Percentiles rank a stretch among this genome's conserved stretches.
These are phyloP conservation scores for Drosophila kepulauana DNA, from an alignment of 1,140 invertebrate species.

Conservation along the genomic window DNA sequence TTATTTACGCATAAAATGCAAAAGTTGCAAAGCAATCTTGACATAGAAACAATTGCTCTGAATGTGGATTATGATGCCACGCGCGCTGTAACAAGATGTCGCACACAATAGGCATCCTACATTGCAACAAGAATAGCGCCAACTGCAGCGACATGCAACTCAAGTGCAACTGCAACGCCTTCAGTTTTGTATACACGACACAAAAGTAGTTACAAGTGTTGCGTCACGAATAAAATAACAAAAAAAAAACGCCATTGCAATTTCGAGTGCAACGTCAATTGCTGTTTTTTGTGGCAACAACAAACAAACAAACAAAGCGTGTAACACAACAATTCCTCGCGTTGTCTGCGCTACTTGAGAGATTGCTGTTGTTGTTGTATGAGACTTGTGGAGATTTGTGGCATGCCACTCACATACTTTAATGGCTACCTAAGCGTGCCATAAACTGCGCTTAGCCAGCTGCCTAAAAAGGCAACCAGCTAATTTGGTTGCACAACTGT, in stretches of 20 bases:
- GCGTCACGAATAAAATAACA: constrained; percentile 8
- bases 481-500: constrained; percentile 64
- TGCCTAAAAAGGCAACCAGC: constrained; percentile 40
- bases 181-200: constrained; percentile 26
- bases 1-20: background rate
- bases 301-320: background rate
- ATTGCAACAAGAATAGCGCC: constrained; percentile 43
- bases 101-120: constrained; percentile 38
- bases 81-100: constrained; percentile 35
- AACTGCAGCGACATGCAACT: constrained; percentile 42
- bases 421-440: constrained; percentile 65
- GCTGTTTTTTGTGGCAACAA: constrained; percentile 8
- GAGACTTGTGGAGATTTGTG: constrained; percentile 42
- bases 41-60: constrained; percentile 34
- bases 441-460: constrained; percentile 47
- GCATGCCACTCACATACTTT: constrained; percentile 66
- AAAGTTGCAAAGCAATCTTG: background rate
- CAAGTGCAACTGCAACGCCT: constrained; percentile 59
- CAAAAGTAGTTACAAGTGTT: constrained; percentile 33
- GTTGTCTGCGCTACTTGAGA: constrained; percentile 10
- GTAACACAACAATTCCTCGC: constrained; percentile 14
- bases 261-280: constrained; percentile 12
- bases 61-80: constrained; percentile 60
- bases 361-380: too few species aligned
- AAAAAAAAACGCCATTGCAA: constrained; percentile 7